These are phyloP conservation scores for Shargacucullia verbasci DNA, from an alignment of 2,888 invertebrate genomes.

Conservation along the genomic window DNA sequence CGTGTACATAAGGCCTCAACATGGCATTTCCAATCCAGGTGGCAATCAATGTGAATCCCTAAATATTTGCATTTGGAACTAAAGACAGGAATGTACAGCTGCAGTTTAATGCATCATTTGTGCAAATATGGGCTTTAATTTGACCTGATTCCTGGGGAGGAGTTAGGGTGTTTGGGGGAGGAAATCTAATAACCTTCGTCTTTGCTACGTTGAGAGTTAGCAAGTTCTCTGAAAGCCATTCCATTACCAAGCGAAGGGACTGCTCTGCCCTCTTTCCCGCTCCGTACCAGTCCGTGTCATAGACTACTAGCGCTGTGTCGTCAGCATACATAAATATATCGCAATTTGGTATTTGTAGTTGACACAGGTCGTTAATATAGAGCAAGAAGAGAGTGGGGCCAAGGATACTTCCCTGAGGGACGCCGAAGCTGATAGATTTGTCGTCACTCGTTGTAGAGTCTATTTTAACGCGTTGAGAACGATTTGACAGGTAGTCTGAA, in stretches of 20 bases:
- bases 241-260: not conserved
- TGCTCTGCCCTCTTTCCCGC: not conserved
- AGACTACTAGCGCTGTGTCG: not conserved
- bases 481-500: not conserved
- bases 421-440: not conserved
- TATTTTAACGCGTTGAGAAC: not conserved
- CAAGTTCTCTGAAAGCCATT: not conserved
- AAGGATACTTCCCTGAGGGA: not conserved
- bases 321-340: constrained; percentile 1
- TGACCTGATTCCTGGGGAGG: not conserved
- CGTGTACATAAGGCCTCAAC: not conserved
- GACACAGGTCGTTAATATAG: not conserved
- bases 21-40: not conserved
- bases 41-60: not conserved
- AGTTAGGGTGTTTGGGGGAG: not conserved
- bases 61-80: not conserved
- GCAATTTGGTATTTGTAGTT: not conserved
- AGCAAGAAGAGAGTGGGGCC: not conserved
- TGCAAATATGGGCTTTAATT: not conserved
- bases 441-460: not conserved
- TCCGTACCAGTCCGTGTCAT: not conserved
- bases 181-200: not conserved
- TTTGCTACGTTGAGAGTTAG: not conserved
- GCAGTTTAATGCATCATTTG: not conserved
- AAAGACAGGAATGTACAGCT: not conserved